phyloP scores from a whole-genome alignment of 2,113 vertebrate species.

The Cichladusa arquata region DNA sequence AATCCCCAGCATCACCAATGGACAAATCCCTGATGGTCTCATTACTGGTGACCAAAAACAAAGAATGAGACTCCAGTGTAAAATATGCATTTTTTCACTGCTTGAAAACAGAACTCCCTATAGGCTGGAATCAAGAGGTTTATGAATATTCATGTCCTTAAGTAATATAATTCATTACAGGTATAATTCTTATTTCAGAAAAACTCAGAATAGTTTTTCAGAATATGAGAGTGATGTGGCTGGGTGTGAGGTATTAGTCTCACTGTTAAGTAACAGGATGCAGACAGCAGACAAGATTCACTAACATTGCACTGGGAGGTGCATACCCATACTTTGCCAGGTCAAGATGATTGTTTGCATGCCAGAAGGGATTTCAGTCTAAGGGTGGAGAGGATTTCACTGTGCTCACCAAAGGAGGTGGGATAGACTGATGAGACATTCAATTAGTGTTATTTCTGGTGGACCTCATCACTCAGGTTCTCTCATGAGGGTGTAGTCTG shows the following conservation, averaged over 20 bases:
- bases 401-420: neutral
- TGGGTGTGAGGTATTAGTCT: neutral
- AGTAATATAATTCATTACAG: neutral
- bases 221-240: neutral
- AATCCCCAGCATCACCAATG: neutral
- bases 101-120: neutral
- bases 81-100: neutral
- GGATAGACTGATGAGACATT: neutral
- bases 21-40: neutral
- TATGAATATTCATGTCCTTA: neutral
- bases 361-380: neutral
- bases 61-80: neutral
- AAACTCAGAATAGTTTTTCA: neutral
- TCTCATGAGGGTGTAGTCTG: neutral
- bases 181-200: neutral
- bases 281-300: constrained; percentile 6
- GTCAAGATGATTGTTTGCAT: neutral
- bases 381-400: constrained; percentile 1
- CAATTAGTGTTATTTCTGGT: neutral
- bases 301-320: neutral
- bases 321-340: neutral
- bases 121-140: neutral
- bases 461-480: neutral
- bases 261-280: neutral
- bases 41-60: neutral